Evolutionary conservation across 1,140 invertebrate species (phyloP).

Genomic region (Coelopa frigida): DNA sequence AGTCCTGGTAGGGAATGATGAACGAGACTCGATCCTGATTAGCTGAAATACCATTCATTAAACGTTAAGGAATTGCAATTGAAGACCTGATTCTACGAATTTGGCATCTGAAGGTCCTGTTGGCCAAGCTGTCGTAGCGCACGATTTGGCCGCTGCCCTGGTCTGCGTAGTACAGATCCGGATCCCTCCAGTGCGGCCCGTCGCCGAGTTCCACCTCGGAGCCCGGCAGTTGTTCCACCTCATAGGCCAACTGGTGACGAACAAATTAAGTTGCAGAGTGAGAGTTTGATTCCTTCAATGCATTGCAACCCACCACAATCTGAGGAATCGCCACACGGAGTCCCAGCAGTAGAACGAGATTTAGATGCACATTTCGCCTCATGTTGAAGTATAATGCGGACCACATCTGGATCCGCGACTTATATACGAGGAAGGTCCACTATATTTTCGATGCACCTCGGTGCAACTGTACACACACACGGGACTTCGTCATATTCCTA

Average conservation of each 20-base stretch:
- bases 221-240: slow-evolving; percentile 6
- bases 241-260: slow-evolving; percentile 9
- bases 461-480: too few species aligned
- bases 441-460: too few species aligned
- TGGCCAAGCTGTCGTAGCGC: slow-evolving; percentile 48
- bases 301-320: background rate
- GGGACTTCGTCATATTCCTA: too few species aligned
- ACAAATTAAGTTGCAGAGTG: too few species aligned
- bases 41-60: too few species aligned
- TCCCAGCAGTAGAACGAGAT: background rate
- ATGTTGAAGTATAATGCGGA: too few species aligned
- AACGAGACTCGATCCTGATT: slow-evolving; percentile 45
- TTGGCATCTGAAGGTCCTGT: slow-evolving; percentile 33
- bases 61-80: too few species aligned
- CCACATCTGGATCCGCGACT: too few species aligned
- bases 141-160: slow-evolving; percentile 50
- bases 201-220: slow-evolving; percentile 44
- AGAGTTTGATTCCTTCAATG: too few species aligned
- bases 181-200: slow-evolving; percentile 58
- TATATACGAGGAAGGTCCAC: too few species aligned
- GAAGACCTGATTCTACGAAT: too few species aligned
- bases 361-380: background rate
- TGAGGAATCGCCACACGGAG: background rate
- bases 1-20: slow-evolving; percentile 58
- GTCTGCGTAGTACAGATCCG: slow-evolving; percentile 58